Base-by-base conservation (phyloP, 2,113 vertebrate species). In the Nycticebus coucang region DNA sequence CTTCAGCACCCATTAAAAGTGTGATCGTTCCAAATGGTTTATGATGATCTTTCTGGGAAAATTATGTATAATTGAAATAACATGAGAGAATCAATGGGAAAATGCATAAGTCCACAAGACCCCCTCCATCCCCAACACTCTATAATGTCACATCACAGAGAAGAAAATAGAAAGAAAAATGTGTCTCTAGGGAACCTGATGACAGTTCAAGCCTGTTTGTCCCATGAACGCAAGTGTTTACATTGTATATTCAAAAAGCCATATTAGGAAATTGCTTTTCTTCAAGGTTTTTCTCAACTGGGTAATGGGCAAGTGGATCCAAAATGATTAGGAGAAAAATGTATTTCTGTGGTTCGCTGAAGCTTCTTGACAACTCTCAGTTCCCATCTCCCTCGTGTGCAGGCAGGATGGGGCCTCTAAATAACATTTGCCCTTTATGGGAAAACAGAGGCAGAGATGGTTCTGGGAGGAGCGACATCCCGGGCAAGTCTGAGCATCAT, bases 161-260 rank as follows among this genome's bases (percentile, higher is more conserved):
- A 93, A 96, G 80, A 91, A 98, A 97, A 97, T 84, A 94, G 96
- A 96, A 92, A 95, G 81, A 94, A 96, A 94, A 95, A 97, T 96
- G 75, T 91, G 91, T 89, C 97, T 93, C 97, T 83, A 41, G 93
- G 91, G 96, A 86, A 60, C 64, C 84, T 89, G 86, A 84, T 33
- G 82, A 85, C 69, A 93, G 91, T 92, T 95, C 84, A 71, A 91
- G 88, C 35, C 77, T 75, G 68, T 96, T 77, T 93, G 80, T 97
- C 87, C 74, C 95, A 96, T 91, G 93, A 96, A 96, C 0, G 5
- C 90, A 81, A 94, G 75, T 92, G 75, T 96, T 97, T 96, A 83
- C 24, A 95, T 83, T 94, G n/a, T 30, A 60, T 82, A n/a, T 68
- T 5, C 64, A 72, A 89, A 96, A 30, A 5, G 9, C 96, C 95